Evolutionary conservation across 2,888 invertebrate species (phyloP), one percentile per base, ranked within the genome.

Genomic region (Thalpophila matura): DNA sequence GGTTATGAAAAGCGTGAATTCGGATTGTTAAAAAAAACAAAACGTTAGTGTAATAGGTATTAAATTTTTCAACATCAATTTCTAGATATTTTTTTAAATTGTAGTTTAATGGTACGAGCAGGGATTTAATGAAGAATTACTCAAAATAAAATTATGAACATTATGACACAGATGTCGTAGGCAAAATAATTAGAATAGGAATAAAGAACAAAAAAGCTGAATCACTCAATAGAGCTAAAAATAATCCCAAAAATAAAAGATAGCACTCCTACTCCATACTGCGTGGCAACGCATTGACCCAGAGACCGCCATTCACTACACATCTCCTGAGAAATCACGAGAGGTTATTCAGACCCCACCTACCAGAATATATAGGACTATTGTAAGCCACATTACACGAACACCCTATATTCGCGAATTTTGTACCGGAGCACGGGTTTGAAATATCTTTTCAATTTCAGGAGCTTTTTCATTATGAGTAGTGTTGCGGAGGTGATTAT

Each of bases 311-410:
- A 88, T 88, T 90, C 90, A 81, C 56, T 68, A 69, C 61, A 64
- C 66, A 79, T 79, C 79, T 79, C 79, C 64, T 65, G 79, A 90
- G 89, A 90, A 90, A 91, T 91, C 91, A 91, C 83, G 83, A 84
- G 83, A 84, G 88, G 86, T 86, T 88, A 86, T 86, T 86, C 82
- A 79, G 82, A 79, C 71, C 74, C 84, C 75, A 80, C 79, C 65
- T 74, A 66, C 62, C 66, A 62, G 85, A 84, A 85, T 86, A 83
- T 59, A 63, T 16, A 69, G 38, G 60, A 27, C 45, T 60, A 61
- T 83, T 82, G 81, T 81, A 72, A 73, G 79, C 69, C 77, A 74
- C 77, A 80, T 82, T 81, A 83, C 78, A 63, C 45, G 80, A 80
- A 72, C 70, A 81, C 65, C 73, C 67, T 57, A 70, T 78, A 78